Percentiles rank a stretch among this genome's conserved stretches.
phyloP scores from a whole-genome alignment of 2,113 vertebrate genomes.

The Danio rerio region DNA sequence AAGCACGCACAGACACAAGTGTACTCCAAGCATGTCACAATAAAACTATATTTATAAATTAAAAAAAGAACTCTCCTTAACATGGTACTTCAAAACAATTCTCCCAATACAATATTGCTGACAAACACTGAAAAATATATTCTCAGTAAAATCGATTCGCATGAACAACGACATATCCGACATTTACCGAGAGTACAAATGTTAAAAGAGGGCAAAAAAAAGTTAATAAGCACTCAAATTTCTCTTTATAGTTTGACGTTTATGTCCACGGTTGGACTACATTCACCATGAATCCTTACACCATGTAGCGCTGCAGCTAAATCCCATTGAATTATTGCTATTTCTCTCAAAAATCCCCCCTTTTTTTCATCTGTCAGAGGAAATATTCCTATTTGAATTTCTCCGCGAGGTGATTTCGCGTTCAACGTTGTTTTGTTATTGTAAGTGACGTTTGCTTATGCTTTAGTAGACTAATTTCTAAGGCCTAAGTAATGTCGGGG shows the following conservation, averaged over 20 bases:
- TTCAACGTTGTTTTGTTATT: background rate
- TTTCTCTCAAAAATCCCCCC: conserved; percentile 3
- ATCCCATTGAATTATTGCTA: conserved; percentile 7
- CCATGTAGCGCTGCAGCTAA: background rate
- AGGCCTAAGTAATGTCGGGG: conserved; percentile 4
- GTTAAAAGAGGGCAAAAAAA: conserved; percentile 4
- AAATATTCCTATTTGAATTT: background rate
- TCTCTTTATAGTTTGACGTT: background rate
- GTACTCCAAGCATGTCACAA: conserved; percentile 70
- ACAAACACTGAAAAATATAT: conserved; percentile 69
- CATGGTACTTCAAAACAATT: conserved; percentile 75
- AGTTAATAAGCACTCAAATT: background rate
- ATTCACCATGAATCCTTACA: conserved; percentile 31
- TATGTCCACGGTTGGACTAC: conserved; percentile 33
- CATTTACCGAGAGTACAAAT: conserved; percentile 21
- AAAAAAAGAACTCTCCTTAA: conserved; percentile 79
- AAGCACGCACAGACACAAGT: conserved; percentile 43
- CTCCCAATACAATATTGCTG: conserved; percentile 74
- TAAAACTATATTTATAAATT: conserved; percentile 97
- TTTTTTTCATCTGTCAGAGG: conserved; percentile 5
- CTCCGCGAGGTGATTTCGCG: background rate
- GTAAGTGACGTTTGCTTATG: conserved; percentile 1
- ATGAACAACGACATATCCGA: conserved; percentile 67
- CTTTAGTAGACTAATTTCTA: conserved; percentile 24
- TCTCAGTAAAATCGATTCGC: conserved; percentile 64